Conservation (phyloP, 2,888 invertebrate genomes). For the Nemoura dubitans region DNA sequence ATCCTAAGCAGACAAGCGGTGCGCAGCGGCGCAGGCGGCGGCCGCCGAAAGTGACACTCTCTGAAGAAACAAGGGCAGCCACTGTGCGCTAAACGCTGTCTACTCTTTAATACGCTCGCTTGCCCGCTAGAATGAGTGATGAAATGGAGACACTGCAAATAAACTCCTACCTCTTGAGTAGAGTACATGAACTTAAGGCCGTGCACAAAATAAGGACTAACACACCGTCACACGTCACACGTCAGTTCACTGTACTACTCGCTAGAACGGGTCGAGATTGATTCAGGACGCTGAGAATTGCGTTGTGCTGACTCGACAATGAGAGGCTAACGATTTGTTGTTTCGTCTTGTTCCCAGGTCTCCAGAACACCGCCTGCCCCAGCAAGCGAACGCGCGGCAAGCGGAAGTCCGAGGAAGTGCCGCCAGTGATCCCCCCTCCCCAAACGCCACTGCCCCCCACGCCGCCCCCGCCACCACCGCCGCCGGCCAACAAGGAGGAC, state of each 20-base stretch:
- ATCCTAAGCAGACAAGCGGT: not conserved
- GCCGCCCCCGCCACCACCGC: conserved; percentile 44
- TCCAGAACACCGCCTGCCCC: not conserved
- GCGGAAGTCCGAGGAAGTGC: conserved; percentile 49
- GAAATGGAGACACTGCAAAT: no score
- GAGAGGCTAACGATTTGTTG: not conserved
- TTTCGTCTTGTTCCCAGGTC: not conserved
- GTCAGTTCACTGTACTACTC: no score
- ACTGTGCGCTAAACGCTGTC: not conserved
- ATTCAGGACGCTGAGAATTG: not conserved
- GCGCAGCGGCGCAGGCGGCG: not conserved
- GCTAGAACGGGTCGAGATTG: no score
- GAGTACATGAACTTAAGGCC: no score
- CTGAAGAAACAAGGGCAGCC: not conserved
- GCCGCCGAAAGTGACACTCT: not conserved
- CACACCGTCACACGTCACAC: no score
- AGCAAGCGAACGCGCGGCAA: conserved; percentile 50
- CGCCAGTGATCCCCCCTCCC: conserved; percentile 52
- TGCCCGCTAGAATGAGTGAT: no score
- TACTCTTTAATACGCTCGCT: no score
- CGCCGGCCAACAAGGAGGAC: conserved; percentile 51
- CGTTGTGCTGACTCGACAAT: not conserved
- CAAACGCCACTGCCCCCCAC: not conserved
- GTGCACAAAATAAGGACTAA: no score
- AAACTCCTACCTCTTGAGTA: no score